Percentiles rank a stretch among this genome's conserved stretches.
Evolutionary conservation across 2,113 vertebrate species (phyloP).

Genomic region (Irena cyanogastra): DNA sequence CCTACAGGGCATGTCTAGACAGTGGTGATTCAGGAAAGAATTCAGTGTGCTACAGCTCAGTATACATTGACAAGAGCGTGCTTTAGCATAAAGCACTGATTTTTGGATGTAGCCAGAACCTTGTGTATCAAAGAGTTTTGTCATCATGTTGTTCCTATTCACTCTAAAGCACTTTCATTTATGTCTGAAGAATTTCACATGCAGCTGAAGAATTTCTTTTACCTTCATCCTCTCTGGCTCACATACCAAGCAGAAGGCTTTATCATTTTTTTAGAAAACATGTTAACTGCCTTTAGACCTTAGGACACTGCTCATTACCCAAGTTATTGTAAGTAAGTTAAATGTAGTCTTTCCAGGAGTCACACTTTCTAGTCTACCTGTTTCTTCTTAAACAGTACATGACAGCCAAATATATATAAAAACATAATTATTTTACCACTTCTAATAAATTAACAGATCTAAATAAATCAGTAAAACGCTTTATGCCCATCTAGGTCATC

Average conservation of each 20-base stretch:
- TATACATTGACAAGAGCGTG: neutral
- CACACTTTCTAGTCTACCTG: neutral
- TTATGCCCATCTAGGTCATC: fast-evolving
- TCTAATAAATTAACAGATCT: neutral
- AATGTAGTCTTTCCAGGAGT: neutral
- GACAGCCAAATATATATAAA: neutral
- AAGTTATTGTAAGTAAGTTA: neutral
- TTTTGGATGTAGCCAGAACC: neutral
- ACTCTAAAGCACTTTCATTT: neutral
- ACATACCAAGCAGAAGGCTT: neutral
- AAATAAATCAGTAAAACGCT: neutral
- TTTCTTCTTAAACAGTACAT: neutral
- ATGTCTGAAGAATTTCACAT: neutral
- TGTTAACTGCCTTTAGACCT: neutral
- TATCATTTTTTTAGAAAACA: neutral
- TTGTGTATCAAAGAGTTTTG: neutral
- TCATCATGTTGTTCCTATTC: neutral
- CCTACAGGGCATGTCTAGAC: neutral
- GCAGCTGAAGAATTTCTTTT: neutral
- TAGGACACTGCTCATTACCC: neutral
- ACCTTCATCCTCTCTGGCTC: neutral
- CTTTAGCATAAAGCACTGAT: neutral
- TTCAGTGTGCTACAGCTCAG: neutral
- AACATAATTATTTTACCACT: neutral
- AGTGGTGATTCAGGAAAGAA: neutral